A percentile compares a stretch with the other conserved stretches of the same genome.
Conservation (phyloP, 2,888 invertebrate genomes). For the Ichneumoninae sp. region DNA sequence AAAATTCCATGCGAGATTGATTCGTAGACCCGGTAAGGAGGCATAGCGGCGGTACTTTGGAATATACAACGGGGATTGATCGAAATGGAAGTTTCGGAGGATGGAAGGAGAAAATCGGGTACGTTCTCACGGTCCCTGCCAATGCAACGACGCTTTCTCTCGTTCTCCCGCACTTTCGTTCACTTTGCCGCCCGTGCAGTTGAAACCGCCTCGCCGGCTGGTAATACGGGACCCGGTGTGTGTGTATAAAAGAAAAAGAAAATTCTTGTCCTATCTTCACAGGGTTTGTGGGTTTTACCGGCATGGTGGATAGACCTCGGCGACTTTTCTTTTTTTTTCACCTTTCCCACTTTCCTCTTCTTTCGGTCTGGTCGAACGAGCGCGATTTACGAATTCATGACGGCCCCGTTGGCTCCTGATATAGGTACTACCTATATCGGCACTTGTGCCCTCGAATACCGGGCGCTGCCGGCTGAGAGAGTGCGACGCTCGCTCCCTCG, state of each 20-base stretch:
- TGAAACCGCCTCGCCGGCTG: not conserved
- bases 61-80: slow-evolving; percentile 2
- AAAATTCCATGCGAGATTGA: slow-evolving; percentile 57
- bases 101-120: slow-evolving; percentile 37
- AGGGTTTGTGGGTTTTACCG: slow-evolving; percentile 38
- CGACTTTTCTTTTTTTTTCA: not conserved
- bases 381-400: slow-evolving; percentile 62
- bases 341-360: not conserved
- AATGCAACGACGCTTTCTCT: slow-evolving; percentile 29
- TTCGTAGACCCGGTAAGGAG: slow-evolving; percentile 30
- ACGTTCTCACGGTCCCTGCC: slow-evolving; percentile 36
- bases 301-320: slow-evolving; percentile 19
- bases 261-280: slow-evolving; percentile 36
- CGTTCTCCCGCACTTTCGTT: slow-evolving; percentile 4
- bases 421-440: slow-evolving; percentile 20
- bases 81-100: slow-evolving; percentile 34
- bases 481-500: not conserved
- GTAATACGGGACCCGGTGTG: slow-evolving; percentile 30
- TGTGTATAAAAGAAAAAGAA: slow-evolving; percentile 33
- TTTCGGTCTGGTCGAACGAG: slow-evolving; percentile 47
- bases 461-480: slow-evolving; percentile 8
- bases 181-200: not conserved
- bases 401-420: slow-evolving; percentile 26
- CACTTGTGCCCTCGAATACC: slow-evolving; percentile 20
- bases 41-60: not conserved